Base-by-base conservation (phyloP, 2,797 vertebrate genomes). In the Gorsachius magnificus region DNA sequence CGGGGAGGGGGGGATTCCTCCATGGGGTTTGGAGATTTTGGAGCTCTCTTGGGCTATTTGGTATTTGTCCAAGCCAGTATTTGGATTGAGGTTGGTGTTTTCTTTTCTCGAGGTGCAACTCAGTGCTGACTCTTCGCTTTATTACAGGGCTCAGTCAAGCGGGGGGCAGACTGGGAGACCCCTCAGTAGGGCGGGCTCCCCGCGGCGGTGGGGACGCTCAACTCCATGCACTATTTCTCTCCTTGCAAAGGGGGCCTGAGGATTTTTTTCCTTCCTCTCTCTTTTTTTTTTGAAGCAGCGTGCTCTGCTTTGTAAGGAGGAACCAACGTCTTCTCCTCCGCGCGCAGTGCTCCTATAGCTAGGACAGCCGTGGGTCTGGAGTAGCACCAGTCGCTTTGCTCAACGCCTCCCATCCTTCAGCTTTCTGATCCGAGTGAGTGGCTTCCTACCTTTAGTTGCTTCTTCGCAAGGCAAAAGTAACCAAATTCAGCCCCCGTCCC, bases 171-270 rank as follows among this genome's bases (percentile, higher is more conserved):
- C 36, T 45, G 57, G 41, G 78, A n/a, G 64, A 53, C 74, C 58
- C 50, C 60, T 76, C 0, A 0, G 7, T 14, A 25, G 56, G 71
- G 10, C 0, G 0, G 22, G 51, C 38, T 63, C 50, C n/a, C 35
- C 1, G 0, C 3, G 9, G 57, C 89, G 14, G 0, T 11, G 12
- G 70, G 56, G 33, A n/a, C 31, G 4, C 24, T 20, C 60, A 16
- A 71, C 35, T 76, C 89, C 51, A 0, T 48, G 48, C 56, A 3
- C 35, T 26, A 3, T 43, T 95, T 45, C 36, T 90, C 36, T 56
- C 77, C 41, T 58, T 46, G 53, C 31, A 36, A 10, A 76, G 58
- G 5, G 54, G 33, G 1, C 16, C 12, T 10, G 58, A 43, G 80
- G 75, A 8, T 15, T 43, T 60, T 36, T 38, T 21, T 60, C 28